These are phyloP conservation scores for Caretta caretta DNA, from an alignment of 2,113 vertebrate species.

Conservation along the genomic window DNA sequence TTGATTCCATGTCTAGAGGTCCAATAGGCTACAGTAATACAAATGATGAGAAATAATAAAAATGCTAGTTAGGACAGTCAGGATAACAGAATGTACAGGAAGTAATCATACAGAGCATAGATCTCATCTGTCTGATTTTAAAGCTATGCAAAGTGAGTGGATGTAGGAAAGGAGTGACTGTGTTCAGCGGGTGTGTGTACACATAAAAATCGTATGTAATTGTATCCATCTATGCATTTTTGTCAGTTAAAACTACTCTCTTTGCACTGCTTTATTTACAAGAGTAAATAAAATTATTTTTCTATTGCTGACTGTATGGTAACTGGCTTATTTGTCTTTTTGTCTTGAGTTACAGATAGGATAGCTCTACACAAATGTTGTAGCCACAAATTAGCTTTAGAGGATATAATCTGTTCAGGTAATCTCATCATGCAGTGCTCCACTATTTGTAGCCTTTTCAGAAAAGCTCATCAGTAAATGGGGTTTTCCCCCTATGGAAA, in stretches of 20 bases:
- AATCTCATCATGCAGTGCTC: not conserved
- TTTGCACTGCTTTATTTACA: conserved; percentile 83
- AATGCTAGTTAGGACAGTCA: conserved; percentile 36
- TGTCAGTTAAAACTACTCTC: conserved; percentile 72
- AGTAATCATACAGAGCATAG: conserved; percentile 29
- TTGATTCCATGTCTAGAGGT: not conserved
- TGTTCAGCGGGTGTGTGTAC: not conserved
- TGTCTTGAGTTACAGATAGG: not conserved
- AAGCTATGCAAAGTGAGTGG: not conserved
- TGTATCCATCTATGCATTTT: conserved; percentile 80
- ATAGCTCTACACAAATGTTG: not conserved
- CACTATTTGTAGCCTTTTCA: not conserved
- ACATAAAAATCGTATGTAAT: conserved; percentile 44
- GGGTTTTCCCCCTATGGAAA: not conserved
- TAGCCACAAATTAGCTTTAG: not conserved
- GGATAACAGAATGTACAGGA: not conserved
- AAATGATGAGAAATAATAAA: not conserved
- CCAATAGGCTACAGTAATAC: not conserved
- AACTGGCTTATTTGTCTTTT: not conserved
- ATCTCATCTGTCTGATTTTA: conserved; percentile 44
- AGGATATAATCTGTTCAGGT: not conserved
- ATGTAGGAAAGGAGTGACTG: not conserved
- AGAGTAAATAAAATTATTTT: conserved; percentile 86
- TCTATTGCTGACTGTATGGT: conserved; percentile 69
- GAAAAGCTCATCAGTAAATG: not conserved